Evolutionary conservation across 2,888 invertebrate species (phyloP).

Genomic region (Glomeris marginata): DNA sequence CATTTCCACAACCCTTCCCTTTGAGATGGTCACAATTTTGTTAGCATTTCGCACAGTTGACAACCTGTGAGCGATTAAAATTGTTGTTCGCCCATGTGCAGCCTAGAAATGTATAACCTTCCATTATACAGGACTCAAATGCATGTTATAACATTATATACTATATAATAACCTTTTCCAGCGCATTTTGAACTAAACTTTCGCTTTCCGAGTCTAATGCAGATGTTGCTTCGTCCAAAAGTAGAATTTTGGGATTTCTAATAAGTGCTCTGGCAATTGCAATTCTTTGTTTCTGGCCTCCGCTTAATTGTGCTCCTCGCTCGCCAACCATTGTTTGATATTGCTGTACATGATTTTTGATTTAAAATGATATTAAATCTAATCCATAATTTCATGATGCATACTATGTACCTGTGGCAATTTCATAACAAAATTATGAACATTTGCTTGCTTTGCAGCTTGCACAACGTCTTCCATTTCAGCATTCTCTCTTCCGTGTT

Average conservation of each 20-base stretch:
- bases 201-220: constrained; percentile 32
- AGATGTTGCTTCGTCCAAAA: constrained; percentile 30
- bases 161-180: too few relatives aligned
- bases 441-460: constrained; percentile 25
- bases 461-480: constrained; percentile 19
- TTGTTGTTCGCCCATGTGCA: constrained; percentile 30
- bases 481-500: constrained; percentile 15
- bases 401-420: constrained; percentile 20
- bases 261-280: constrained; percentile 22
- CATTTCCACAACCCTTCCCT: constrained; percentile 31
- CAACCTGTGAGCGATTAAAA: constrained; percentile 37
- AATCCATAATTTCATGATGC: neutral
- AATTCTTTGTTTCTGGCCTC: constrained; percentile 29
- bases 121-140: too few relatives aligned
- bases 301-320: constrained; percentile 30
- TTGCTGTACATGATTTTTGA: constrained; percentile 10
- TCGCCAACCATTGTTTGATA: constrained; percentile 21
- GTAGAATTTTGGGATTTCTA: constrained; percentile 19
- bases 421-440: constrained; percentile 25
- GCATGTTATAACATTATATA: too few relatives aligned
- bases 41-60: constrained; percentile 38
- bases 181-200: constrained; percentile 14
- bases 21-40: constrained; percentile 32
- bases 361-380: neutral
- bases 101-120: too few relatives aligned